These are phyloP conservation scores for Pegea sp. DNA, from an alignment of 23 tunicate species.

Conservation along the genomic window DNA sequence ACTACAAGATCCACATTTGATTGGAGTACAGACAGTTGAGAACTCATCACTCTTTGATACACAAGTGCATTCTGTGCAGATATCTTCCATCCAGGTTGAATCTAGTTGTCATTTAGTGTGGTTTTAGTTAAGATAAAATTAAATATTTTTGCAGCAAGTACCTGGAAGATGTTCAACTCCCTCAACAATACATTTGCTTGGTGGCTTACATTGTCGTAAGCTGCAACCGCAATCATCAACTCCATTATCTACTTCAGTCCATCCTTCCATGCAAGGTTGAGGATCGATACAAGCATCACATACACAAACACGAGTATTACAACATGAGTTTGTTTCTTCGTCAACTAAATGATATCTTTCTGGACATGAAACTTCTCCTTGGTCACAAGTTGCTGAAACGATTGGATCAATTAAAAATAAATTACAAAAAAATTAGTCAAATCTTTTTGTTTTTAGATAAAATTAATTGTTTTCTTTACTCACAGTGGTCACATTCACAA, in stretches of 20 bases:
- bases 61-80: slow-evolving; percentile 94
- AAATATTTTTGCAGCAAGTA: slow-evolving; percentile 3
- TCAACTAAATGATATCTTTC: slow-evolving; percentile 27
- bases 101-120: slow-evolving; percentile 7
- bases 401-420: neutral
- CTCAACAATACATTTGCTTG: slow-evolving; percentile 18
- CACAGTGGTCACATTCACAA: slow-evolving; percentile 84
- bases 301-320: slow-evolving; percentile 50
- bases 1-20: slow-evolving; percentile 79
- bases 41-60: slow-evolving; percentile 15
- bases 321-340: slow-evolving; percentile 48
- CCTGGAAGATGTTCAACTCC: slow-evolving; percentile 75
- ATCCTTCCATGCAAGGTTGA: slow-evolving; percentile 60
- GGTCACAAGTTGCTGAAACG: slow-evolving; percentile 29
- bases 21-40: slow-evolving; percentile 56
- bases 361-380: slow-evolving; percentile 37
- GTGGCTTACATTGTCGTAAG: slow-evolving; percentile 34
- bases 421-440: neutral
- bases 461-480: slow-evolving; percentile 1
- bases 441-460: neutral
- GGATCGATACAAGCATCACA: slow-evolving; percentile 57
- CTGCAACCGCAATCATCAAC: slow-evolving; percentile 61
- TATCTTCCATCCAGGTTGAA: slow-evolving; percentile 75
- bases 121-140: neutral
- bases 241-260: slow-evolving; percentile 23